phyloP scores from a whole-genome alignment of 2,113 vertebrate genomes.

The Ondatra zibethicus region DNA sequence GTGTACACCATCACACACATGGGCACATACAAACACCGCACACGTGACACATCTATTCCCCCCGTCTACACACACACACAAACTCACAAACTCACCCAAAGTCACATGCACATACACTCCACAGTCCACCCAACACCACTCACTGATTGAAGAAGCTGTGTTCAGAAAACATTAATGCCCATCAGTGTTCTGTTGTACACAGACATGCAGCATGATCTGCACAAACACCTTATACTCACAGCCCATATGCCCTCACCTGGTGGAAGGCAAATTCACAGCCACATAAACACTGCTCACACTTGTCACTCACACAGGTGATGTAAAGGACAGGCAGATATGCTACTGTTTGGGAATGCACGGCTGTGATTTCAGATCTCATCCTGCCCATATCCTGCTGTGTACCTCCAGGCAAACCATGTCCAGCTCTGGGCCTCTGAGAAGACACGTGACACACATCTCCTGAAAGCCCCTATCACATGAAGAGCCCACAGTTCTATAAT shows the following conservation, averaged over 20 bases:
- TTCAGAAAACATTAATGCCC: not conserved
- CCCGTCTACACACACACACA: not conserved
- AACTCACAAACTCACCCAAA: not conserved
- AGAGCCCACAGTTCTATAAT: accelerated
- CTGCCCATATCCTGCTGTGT: not conserved
- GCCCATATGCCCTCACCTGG: no score
- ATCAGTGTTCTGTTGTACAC: not conserved
- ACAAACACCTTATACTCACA: not conserved
- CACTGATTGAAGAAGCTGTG: not conserved
- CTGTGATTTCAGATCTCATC: not conserved
- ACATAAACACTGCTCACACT: not conserved
- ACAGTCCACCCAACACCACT: not conserved
- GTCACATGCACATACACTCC: not conserved
- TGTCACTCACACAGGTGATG: not conserved
- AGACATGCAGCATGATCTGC: no score
- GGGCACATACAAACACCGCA: not conserved
- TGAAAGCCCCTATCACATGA: accelerated
- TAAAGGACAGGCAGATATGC: not conserved
- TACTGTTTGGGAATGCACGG: not conserved
- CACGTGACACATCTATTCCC: not conserved
- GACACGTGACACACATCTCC: no score
- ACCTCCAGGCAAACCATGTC: not conserved
- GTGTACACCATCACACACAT: not conserved
- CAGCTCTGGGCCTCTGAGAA: not conserved
- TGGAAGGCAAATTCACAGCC: not conserved